phyloP scores from a whole-genome alignment of 2,113 vertebrate genomes.

The Podarcis raffonei region DNA sequence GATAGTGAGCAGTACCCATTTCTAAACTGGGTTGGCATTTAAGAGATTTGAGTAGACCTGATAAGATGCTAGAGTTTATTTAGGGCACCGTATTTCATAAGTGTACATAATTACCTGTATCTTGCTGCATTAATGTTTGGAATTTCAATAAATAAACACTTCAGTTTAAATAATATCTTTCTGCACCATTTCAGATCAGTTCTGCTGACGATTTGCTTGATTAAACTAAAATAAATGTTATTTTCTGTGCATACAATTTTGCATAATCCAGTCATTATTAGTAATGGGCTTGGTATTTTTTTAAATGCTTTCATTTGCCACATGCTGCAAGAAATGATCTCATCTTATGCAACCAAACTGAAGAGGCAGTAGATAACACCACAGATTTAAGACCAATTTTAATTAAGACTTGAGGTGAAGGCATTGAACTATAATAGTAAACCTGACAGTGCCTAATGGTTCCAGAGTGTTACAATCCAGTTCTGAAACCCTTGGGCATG shows the following conservation, averaged over 20 bases:
- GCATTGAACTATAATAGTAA: conserved; percentile 6
- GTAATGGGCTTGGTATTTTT: neutral
- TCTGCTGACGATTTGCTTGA: conserved; percentile 26
- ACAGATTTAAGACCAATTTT: conserved; percentile 10
- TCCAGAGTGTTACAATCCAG: neutral
- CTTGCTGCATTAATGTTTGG: conserved; percentile 23
- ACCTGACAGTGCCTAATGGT: neutral
- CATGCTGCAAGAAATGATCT: conserved; percentile 31
- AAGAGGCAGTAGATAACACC: neutral
- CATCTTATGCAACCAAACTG: conserved; percentile 42
- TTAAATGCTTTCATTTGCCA: conserved; percentile 41
- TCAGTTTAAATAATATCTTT: conserved; percentile 36
- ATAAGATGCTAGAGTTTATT: neutral
- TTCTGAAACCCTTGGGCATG: neutral
- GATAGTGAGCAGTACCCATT: neutral
- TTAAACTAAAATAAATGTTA: conserved; percentile 46
- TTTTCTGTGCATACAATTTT: conserved; percentile 38
- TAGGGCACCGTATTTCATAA: neutral
- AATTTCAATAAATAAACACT: conserved; percentile 35
- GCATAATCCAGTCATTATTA: conserved; percentile 51
- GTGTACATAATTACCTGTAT: conserved; percentile 11
- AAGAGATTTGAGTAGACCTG: neutral
- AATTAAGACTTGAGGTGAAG: conserved; percentile 14
- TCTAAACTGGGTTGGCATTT: neutral
- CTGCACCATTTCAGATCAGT: conserved; percentile 27